Conservation (phyloP, 2,113 vertebrate species). For the Platycercus adscitus region DNA sequence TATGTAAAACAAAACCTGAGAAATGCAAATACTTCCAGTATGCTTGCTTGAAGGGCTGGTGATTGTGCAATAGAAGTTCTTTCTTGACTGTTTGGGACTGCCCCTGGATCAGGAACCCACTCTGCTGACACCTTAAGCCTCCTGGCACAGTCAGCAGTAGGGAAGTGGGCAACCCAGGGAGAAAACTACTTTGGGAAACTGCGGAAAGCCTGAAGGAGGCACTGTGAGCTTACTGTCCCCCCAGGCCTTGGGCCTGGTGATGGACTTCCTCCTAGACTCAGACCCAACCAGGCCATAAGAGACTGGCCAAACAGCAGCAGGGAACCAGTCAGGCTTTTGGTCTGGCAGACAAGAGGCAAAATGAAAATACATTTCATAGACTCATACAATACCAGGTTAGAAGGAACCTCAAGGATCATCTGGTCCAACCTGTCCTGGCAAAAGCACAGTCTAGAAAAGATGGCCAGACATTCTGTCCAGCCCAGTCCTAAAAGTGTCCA, state of each 20-base stretch:
- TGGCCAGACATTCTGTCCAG: not conserved
- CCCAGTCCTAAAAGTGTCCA: not conserved
- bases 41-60: accelerated
- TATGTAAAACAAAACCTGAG: not conserved
- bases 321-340: not conserved
- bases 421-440: not conserved
- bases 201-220: not conserved
- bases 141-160: not conserved
- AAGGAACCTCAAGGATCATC: not conserved
- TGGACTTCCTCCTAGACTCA: too few relatives aligned
- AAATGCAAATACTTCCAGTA: not conserved
- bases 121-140: not conserved
- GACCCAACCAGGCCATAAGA: not conserved
- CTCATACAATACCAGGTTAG: not conserved
- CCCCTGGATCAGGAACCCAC: not conserved
- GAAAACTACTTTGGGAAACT: not conserved
- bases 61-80: not conserved
- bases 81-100: not conserved
- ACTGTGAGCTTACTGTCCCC: not conserved
- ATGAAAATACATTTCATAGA: not conserved
- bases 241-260: too few relatives aligned
- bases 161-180: not conserved
- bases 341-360: not conserved
- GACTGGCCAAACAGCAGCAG: not conserved
- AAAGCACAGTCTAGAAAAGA: accelerated